A percentile compares a stretch with the other conserved stretches of the same genome.
Conservation (phyloP, 1,140 invertebrate genomes). For the Potamilus streckersoni region DNA sequence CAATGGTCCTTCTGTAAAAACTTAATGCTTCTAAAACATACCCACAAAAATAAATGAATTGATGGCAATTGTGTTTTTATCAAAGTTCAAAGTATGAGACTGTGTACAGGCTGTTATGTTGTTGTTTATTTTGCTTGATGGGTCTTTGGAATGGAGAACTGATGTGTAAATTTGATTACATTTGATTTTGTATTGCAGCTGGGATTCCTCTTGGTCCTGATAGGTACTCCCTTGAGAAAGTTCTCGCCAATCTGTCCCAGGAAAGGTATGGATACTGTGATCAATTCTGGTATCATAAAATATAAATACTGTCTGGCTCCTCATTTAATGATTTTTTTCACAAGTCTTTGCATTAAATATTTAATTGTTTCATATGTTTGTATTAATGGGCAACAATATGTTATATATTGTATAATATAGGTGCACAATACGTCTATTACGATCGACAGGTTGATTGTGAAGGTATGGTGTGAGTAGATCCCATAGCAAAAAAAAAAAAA, state of each 20-base stretch:
- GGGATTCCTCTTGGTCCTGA: slow-evolving; percentile 60
- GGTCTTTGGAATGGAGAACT: neutral
- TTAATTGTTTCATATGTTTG: too few relatives aligned
- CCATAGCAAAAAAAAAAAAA: too few relatives aligned
- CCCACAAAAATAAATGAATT: too few relatives aligned
- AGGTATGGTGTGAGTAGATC: too few relatives aligned
- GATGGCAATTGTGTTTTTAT: neutral
- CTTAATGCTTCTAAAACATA: too few relatives aligned
- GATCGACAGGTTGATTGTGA: too few relatives aligned
- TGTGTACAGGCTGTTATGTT: neutral
- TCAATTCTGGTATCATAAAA: too few relatives aligned
- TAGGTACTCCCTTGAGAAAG: slow-evolving; percentile 58
- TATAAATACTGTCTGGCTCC: too few relatives aligned
- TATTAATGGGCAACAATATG: too few relatives aligned
- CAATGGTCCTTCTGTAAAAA: too few relatives aligned
- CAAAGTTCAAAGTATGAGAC: neutral
- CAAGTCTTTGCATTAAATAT: too few relatives aligned
- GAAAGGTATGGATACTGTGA: slow-evolving; percentile 40
- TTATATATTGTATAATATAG: neutral
- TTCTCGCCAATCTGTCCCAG: slow-evolving; percentile 29
- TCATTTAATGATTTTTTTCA: too few relatives aligned
- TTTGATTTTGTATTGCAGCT: slow-evolving; percentile 44
- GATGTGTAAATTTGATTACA: neutral
- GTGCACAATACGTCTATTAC: neutral
- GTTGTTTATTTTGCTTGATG: neutral